Base-by-base conservation (phyloP, 2,113 vertebrate genomes). In the Paradoxurus hermaphroditus region DNA sequence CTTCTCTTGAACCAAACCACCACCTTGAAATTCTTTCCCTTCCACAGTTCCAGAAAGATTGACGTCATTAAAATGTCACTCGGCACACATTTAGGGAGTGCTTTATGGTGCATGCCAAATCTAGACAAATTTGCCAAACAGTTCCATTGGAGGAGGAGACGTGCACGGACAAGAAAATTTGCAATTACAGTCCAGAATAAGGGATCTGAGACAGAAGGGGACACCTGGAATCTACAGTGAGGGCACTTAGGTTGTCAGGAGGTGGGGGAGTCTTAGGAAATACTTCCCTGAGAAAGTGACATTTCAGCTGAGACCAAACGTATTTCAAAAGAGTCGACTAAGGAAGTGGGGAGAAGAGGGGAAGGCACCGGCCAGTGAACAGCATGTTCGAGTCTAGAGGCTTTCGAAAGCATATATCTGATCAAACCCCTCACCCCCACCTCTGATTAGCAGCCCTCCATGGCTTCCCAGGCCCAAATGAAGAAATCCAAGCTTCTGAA, bases 81-180 rank as follows among this genome's bases (percentile, higher is more conserved):
- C 46, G 1, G 86, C 65, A 72, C 44, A 36, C 49, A 15, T 67
- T 19, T 51, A 36, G 3, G 7, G 34, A 21, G 46, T 7, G 51
- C 46, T 41, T 7, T 41, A 86, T 68, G 9, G 12, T 6, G 21
- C 46, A 56, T 6, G 15, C 41, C 34, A 15, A 65, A 31, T 62
- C 53, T 36, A 62, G 90, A 86, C 65, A 27, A 56, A 59, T 31
- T 73, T 34, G 39, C 81, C 87, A 21, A 25, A 79, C 11, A 34
- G n/a, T 41, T 51, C 1, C 25, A 0, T 1, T 19, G 21, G 31
- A 14, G 27, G 36, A 51, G 4, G 1, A 16, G 27, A 18, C n/a
- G 14, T 31, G 2, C 63, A 70, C 41, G n/a, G 15, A 23, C 67
- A 73, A 77, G 62, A 15, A 96, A 23, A 56, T 1, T 19, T 62